phyloP scores from a whole-genome alignment of 2,797 vertebrate species.

The Melanogrammus aeglefinus region DNA sequence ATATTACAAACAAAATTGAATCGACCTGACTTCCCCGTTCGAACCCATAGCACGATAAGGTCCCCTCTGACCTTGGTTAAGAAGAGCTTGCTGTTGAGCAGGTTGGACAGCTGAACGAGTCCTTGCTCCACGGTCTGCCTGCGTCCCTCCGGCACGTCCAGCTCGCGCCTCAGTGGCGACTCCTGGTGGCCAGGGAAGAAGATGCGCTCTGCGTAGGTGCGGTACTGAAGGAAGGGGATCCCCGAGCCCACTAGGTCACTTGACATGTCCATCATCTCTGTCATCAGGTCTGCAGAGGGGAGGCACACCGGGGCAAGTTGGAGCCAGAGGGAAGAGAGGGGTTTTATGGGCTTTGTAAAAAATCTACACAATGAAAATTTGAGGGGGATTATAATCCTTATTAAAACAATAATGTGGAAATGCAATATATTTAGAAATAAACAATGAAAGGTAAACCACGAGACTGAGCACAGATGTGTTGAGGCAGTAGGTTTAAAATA shows the following conservation, averaged over 20 bases:
- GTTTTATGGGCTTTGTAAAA: conserved; percentile 11
- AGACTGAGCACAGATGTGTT: too few species aligned
- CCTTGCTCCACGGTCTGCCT: conserved; percentile 93
- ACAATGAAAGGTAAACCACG: neutral
- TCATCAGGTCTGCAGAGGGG: conserved; percentile 87
- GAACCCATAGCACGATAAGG: too few species aligned
- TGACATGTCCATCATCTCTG: conserved; percentile 98
- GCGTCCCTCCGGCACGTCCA: conserved; percentile 88
- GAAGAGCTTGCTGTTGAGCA: conserved; percentile 97
- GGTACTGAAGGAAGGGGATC: conserved; percentile 94
- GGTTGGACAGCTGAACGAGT: conserved; percentile 91
- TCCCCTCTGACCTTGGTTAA: conserved; percentile 84
- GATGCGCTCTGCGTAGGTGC: conserved; percentile 89
- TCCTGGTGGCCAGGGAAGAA: conserved; percentile 95
- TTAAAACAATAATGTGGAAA: too few species aligned
- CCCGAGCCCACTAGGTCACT: conserved; percentile 94
- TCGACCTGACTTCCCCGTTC: too few species aligned
- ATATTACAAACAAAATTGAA: too few species aligned
- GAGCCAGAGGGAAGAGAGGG: too few species aligned
- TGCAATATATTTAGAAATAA: neutral
- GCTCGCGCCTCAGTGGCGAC: conserved; percentile 86
- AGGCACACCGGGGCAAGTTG: neutral
- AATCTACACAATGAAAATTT: too few species aligned
- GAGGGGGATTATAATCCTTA: too few species aligned
- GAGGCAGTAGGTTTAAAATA: too few species aligned